Percentiles rank a stretch among this genome's conserved stretches.
phyloP scores from a whole-genome alignment of 2,113 vertebrate genomes.

The Oryzias melastigma region DNA sequence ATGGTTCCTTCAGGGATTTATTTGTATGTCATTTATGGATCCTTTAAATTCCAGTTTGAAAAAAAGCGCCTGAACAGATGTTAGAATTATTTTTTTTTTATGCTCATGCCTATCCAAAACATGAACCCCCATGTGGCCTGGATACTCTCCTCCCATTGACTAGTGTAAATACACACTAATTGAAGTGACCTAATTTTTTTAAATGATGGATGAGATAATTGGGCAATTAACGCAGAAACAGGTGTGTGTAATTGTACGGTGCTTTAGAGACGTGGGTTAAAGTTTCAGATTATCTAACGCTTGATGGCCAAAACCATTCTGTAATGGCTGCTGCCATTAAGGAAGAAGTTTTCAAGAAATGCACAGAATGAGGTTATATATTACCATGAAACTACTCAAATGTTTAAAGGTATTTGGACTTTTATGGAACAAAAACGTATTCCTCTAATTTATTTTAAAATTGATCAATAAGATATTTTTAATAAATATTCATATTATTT shows the following conservation, averaged over 20 bases:
- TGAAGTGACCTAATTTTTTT: conserved; percentile 74
- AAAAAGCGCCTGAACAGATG: conserved; percentile 25
- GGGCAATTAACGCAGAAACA: conserved; percentile 78
- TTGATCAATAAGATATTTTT: too few species aligned
- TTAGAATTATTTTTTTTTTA: conserved; percentile 13
- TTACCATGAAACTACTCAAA: too few species aligned
- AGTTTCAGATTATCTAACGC: conserved; percentile 43
- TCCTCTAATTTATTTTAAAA: too few species aligned
- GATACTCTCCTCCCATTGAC: conserved; percentile 46
- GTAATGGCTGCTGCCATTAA: conserved; percentile 2
- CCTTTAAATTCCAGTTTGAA: conserved; percentile 2
- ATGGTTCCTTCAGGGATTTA: conserved; percentile 1
- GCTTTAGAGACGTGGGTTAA: conserved; percentile 69
- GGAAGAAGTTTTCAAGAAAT: not conserved
- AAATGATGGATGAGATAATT: conserved; percentile 78
- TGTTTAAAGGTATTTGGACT: too few species aligned
- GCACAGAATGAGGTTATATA: too few species aligned
- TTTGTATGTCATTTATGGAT: conserved; percentile 20
- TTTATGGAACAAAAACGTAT: too few species aligned
- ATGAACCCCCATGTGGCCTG: conserved; percentile 55
- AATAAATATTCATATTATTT: too few species aligned
- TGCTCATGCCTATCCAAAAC: conserved; percentile 18
- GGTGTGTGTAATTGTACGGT: conserved; percentile 75
- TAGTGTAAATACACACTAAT: conserved; percentile 48
- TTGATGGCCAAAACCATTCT: conserved; percentile 43